phyloP scores from a whole-genome alignment of 2,797 vertebrate genomes.

The Carcharodon carcharias region DNA sequence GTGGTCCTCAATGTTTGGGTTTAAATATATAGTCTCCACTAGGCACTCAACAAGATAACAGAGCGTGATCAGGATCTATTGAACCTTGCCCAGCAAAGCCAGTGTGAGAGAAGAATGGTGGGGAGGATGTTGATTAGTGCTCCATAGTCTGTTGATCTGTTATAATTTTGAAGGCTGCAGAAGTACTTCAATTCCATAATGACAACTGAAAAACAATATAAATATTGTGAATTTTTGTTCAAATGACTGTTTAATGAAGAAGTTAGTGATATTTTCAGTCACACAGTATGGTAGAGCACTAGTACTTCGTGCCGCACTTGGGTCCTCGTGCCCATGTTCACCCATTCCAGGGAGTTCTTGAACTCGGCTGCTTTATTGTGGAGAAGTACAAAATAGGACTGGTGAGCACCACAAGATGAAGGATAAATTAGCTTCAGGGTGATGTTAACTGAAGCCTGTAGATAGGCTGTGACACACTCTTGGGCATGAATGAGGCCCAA shows the following conservation, averaged over 20 bases:
- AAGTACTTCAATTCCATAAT: not conserved
- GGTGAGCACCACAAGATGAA: not conserved
- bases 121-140: not conserved
- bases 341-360: not conserved
- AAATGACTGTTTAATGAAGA: not conserved
- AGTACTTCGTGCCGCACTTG: not conserved
- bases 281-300: not conserved
- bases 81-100: not conserved
- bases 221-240: not conserved
- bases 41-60: not conserved
- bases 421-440: not conserved
- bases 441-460: not conserved
- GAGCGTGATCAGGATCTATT: not conserved
- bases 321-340: not conserved
- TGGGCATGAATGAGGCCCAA: not conserved
- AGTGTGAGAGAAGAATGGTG: not conserved
- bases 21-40: not conserved
- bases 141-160: not conserved
- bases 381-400: not conserved
- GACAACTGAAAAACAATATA: not conserved
- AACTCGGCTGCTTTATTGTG: not conserved
- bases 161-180: not conserved
- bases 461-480: not conserved
- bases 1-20: not conserved
- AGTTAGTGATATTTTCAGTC: not conserved